A percentile compares a stretch with the other conserved stretches of the same genome.
phyloP scores from a whole-genome alignment of 2,113 vertebrate genomes.

The Chloropsis cyanopogon region DNA sequence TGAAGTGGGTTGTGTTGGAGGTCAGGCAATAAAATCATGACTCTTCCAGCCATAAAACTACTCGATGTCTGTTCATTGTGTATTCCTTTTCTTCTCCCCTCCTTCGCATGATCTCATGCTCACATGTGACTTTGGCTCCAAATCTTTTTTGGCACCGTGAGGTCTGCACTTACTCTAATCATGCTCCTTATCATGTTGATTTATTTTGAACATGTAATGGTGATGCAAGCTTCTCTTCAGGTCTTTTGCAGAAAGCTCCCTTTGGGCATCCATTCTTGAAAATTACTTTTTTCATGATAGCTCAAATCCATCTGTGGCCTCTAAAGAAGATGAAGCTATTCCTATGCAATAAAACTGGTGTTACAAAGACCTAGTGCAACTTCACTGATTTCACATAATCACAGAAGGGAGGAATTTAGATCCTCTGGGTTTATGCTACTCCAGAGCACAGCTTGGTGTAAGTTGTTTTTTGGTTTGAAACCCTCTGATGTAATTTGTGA shows the following conservation, averaged over 20 bases:
- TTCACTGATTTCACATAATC: neutral
- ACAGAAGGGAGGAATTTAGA: neutral
- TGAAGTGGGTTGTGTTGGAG: neutral
- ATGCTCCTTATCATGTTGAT: neutral
- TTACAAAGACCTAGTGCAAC: neutral
- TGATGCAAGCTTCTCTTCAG: neutral
- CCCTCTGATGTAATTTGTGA: neutral
- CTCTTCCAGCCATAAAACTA: neutral
- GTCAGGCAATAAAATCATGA: neutral
- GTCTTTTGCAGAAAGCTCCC: neutral
- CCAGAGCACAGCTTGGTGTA: neutral
- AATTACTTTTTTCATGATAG: neutral
- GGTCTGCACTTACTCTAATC: neutral
- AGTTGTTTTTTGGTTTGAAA: neutral
- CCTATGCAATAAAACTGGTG: neutral
- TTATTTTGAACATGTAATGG: neutral
- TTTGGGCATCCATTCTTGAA: neutral
- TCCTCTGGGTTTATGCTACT: neutral
- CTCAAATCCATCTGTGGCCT: neutral
- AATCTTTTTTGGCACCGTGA: neutral
- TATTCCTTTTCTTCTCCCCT: neutral
- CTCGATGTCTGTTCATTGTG: neutral
- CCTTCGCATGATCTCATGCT: neutral
- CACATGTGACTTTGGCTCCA: neutral
- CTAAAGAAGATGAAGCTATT: neutral